Evolutionary conservation across 2,797 vertebrate genomes (phyloP), one percentile per base, ranked within the genome.

Genomic region (Neomorphus geoffroyi): DNA sequence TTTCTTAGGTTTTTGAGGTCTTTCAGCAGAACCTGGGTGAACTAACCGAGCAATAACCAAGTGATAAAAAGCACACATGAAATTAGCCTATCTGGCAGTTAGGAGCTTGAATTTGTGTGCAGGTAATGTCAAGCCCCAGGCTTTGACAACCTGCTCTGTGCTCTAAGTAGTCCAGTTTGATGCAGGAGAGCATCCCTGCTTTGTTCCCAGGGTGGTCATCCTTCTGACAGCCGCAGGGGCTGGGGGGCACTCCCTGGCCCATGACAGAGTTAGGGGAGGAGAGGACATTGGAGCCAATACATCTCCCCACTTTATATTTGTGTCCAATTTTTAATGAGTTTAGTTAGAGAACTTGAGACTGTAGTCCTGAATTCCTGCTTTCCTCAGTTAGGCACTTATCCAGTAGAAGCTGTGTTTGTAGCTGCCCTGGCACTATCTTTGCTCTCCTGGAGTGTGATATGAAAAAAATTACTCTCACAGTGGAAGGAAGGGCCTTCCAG

Each of bases 371-470:
- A 88, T 87, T 96, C 53, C 80, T 88, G 77, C 80, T 88, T 84
- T 64, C 41, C 88, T 82, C 51, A 80, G 56, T 23, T 81, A 88
- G 93, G 90, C 93, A 24, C 45, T 10, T 64, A 85, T 95, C 91
- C 78, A 80, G 80, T 37, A 90, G 92, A 90, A 92, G 65, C 54
- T 90, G 88, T 62, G 66, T 72, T 50, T 94, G 72, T 83, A 91
- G 90, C 79, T 93, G 81, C 67, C 84, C 91, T 96, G 93, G 88
- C 90, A 93, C 71, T 65, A 92, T 87, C 74, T 89, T 93, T 92
- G 39, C 57, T 93, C 48, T 87, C 83, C 86, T 74, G 77, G 56
- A 82, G 78, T 11, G 53, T 12, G 21, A 60, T 67, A 77, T 6
- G 13, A 80, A 86, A 93, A 94, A 22, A 6, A 1, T 5, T 23